These are phyloP conservation scores for Napeogenes inachia DNA, from an alignment of 2,888 invertebrate genomes.

Conservation along the genomic window DNA sequence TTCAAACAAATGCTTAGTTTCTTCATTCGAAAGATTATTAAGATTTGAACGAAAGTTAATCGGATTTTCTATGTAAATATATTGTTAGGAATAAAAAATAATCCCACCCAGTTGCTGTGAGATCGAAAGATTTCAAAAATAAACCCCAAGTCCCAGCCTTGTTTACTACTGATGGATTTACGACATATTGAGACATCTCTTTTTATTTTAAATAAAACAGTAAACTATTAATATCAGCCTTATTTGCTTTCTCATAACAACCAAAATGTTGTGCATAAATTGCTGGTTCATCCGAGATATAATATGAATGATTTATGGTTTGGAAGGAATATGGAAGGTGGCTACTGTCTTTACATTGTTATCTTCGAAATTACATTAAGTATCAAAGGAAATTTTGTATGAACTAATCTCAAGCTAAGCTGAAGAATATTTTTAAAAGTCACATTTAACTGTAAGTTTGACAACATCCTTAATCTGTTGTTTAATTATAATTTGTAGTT, in stretches of 20 bases:
- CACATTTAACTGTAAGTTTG: constrained; percentile 15
- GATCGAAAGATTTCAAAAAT: constrained; percentile 36
- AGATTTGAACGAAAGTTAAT: constrained; percentile 54
- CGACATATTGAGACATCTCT: constrained; percentile 40
- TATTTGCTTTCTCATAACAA: background rate
- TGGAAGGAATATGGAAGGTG: constrained; percentile 29
- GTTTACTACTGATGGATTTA: constrained; percentile 53
- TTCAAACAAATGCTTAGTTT: constrained; percentile 39
- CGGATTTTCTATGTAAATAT: constrained; percentile 64
- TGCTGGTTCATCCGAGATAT: constrained; percentile 16
- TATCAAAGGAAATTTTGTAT: constrained; percentile 30
- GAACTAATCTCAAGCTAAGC: constrained; percentile 31
- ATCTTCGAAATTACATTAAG: constrained; percentile 30
- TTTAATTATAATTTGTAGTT: constrained; percentile 32
- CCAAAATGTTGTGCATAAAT: no score
- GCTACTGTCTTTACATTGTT: constrained; percentile 39
- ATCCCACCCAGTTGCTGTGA: constrained; percentile 53
- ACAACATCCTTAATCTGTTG: constrained; percentile 12
- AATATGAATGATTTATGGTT: constrained; percentile 40
- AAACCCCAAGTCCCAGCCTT: constrained; percentile 39
- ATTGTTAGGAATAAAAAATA: constrained; percentile 50
- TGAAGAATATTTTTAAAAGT: constrained; percentile 24
- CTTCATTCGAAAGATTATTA: constrained; percentile 46
- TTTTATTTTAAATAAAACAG: constrained; percentile 31
- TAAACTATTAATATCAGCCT: background rate